Base-by-base conservation (phyloP, 2,888 invertebrate genomes). In the Microdon myrmicae region DNA sequence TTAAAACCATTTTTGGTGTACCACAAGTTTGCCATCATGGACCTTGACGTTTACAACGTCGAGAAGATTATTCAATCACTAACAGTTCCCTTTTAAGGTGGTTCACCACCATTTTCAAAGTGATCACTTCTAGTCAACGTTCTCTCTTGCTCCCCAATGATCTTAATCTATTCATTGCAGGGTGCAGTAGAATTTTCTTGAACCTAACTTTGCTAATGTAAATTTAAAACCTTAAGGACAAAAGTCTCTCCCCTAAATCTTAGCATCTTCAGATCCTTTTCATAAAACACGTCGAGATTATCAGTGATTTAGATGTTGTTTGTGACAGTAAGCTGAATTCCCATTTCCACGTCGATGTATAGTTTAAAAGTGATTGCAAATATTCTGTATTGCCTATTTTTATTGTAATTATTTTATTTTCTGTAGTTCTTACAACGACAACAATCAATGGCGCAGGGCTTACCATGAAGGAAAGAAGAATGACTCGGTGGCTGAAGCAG, bases 381-480 rank as follows among this genome's bases (percentile, higher is more conserved):
- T 3, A 35, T 10, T 32, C n/a, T 20, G 2, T 19, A 3, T 5
- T 8, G 22, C 19, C 8, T 7, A 8, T 29, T 43, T 6, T 41
- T 9, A 22, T 0, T 26, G 12, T 25, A 8, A 8, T 10, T 38
- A 10, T 19, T 16, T 10, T 38, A 9, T 25, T 28, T 2, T 6
- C 53, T 68, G 68, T 38, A 44, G 76, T 54, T 37, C 70, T 2
- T 75, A 75, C 6, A 75, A 72, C n/a, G 75, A 75, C 9, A 75
- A 73, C 20, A 60, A 71, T 2, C 73, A 75, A 49, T 75, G 79
- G 75, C 74, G 73, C 58, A 72, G 76, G 3, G 61, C 73, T 2
- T 75, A 76, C 13, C 72, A 72, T n/a, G 74, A 73, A 7, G 75
- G 74, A 32, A 76, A 76, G 44, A 76, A 76, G 58, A 72, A 72